Conservation (phyloP, 1,140 invertebrate genomes). For the Brachionus rotundiformis region DNA sequence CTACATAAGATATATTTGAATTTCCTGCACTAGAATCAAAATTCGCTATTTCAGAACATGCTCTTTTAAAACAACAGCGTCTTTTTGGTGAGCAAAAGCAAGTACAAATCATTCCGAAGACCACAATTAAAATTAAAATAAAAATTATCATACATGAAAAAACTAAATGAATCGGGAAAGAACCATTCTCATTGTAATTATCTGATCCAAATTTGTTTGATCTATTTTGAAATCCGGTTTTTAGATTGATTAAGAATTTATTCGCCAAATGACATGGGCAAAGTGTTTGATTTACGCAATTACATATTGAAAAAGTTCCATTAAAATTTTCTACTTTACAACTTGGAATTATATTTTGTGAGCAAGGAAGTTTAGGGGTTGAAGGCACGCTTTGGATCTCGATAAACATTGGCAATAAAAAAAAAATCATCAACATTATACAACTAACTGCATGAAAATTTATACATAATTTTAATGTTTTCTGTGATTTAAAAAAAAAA, state of each 20-base stretch:
- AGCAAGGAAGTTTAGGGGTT: neutral
- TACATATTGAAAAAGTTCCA: neutral
- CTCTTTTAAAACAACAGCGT: neutral
- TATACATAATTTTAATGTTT: neutral
- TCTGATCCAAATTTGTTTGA: neutral
- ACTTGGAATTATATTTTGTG: neutral
- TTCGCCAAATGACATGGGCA: neutral
- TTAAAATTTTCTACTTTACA: neutral
- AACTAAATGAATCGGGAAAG: neutral
- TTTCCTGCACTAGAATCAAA: neutral
- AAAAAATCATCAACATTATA: neutral
- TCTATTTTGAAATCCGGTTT: neutral
- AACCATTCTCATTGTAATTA: neutral
- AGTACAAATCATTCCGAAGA: neutral
- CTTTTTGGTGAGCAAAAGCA: slow-evolving; percentile 7
- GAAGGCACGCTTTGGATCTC: neutral
- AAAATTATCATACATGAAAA: slow-evolving; percentile 25
- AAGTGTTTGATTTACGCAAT: neutral
- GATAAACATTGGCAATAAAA: neutral
- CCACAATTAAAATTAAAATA: slow-evolving; percentile 9
- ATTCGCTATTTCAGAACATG: neutral
- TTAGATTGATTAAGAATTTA: neutral
- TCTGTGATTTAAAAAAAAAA: neutral
- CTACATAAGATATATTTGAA: neutral
- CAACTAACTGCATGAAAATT: neutral